Percentiles rank a stretch among this genome's conserved stretches.
These are phyloP conservation scores for Pavo muticus DNA, from an alignment of 2,113 vertebrate genomes.

Conservation along the genomic window DNA sequence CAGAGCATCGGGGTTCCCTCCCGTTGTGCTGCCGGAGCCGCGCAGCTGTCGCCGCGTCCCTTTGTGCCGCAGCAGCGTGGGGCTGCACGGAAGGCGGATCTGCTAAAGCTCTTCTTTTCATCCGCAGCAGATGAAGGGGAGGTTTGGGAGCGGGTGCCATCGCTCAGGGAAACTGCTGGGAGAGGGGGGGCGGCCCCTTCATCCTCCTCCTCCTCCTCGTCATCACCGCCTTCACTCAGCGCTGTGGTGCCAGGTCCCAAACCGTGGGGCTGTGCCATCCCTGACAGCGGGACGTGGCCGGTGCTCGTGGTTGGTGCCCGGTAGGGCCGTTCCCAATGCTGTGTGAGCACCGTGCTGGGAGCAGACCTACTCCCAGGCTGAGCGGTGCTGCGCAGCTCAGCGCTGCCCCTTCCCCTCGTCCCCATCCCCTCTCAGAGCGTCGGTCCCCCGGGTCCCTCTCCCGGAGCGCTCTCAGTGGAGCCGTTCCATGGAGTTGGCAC, in stretches of 20 bases:
- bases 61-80: slow-evolving; percentile 63
- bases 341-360: neutral
- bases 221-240: neutral
- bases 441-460: neutral
- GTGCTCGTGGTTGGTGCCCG: neutral
- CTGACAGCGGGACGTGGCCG: neutral
- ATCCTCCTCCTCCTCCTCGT: neutral
- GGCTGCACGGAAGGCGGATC: slow-evolving; percentile 57
- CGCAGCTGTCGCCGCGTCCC: slow-evolving; percentile 77
- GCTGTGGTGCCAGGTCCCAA: fast-evolving
- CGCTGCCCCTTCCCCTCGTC: neutral
- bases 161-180: slow-evolving; percentile 67
- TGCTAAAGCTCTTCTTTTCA: slow-evolving; percentile 65
- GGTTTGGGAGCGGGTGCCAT: slow-evolving; percentile 60
- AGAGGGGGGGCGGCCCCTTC: neutral
- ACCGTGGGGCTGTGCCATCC: too few relatives aligned
- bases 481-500: slow-evolving; percentile 45
- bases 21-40: fast-evolving
- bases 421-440: neutral
- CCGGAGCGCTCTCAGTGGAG: slow-evolving; percentile 6
- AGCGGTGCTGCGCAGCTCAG: neutral
- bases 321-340: too few relatives aligned
- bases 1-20: neutral
- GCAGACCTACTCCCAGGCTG: neutral
- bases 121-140: slow-evolving; percentile 60